These are phyloP conservation scores for Perodicticus potto DNA, from an alignment of 2,797 vertebrate species.

Conservation along the genomic window DNA sequence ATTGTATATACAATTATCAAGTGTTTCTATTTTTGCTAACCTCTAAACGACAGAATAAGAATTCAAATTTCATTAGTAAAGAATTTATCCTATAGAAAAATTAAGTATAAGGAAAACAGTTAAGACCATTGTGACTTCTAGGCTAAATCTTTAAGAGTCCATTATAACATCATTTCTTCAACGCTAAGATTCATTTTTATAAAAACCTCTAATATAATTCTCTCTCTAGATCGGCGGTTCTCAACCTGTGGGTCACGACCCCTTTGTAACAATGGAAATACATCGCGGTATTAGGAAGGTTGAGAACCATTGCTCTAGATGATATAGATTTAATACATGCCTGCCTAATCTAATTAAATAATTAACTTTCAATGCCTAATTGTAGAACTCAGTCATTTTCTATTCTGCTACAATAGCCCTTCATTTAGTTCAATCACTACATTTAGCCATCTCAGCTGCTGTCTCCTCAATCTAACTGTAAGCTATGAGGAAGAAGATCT, in stretches of 20 bases:
- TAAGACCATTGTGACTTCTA: not conserved
- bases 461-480: not conserved
- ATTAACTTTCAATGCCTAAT: not conserved
- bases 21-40: not conserved
- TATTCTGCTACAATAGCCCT: not conserved
- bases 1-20: not conserved
- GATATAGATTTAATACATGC: not conserved
- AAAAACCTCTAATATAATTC: conserved; percentile 11
- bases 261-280: no score
- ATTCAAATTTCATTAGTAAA: not conserved
- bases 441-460: not conserved
- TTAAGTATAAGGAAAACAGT: not conserved
- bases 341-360: conserved; percentile 1
- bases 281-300: no score
- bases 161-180: not conserved
- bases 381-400: not conserved
- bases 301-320: no score
- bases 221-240: not conserved
- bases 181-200: not conserved
- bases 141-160: not conserved
- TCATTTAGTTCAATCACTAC: not conserved
- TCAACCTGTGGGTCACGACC: no score
- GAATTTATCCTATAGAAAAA: not conserved
- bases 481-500: not conserved
- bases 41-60: not conserved